Evolutionary conservation across 2,888 invertebrate species (phyloP), one percentile per base, ranked within the genome.

Genomic region (Ptilodon capucinus): DNA sequence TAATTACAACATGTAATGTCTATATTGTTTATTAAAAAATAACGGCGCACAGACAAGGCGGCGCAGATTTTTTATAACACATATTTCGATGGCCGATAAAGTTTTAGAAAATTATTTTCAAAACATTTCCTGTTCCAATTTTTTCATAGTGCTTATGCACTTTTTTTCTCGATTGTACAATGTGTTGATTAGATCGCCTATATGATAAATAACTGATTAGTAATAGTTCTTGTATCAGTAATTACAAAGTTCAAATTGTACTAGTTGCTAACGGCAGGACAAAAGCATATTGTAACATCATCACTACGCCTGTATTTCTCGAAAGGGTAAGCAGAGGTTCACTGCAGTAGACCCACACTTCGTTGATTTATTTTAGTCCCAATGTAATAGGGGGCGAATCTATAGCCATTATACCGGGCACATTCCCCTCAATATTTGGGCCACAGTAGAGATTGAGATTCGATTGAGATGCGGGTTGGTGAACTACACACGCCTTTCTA

Each of bases 1-100:
- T 67, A 66, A 63, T 66, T 65, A 66, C 60, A 51, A 35, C 52
- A 48, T 50, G 56, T 60, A 54, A 67, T 57, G 56, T 67, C 68
- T 64, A 58, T 67, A 65, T 65, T 63, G 67, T 65, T 66, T 65
- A 65, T 63, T 66, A 65, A 54, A 57, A 58, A 56, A 16, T 65
- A 65, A 65, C 64, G 67, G 64, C 35, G 42, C 55, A 54, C 46
- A 0, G 23, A 46, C 52, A 46, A 54, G 59, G 57, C 50, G 43
- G 52, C 55, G 51, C 47, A 54, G 6, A 60, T 63, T 64, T 64
- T 63, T 40, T 11, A 48, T 50, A 44, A 44, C 42, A 53, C 44
- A 46, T 43, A 40, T 40, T 49, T 47, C 47, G 67, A 66, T 63
- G 48, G 47, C 44, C 46, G 64, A 55, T 63, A 60, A 63, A 66